Percentiles rank a stretch among this genome's conserved stretches.
Conservation (phyloP, 2,113 vertebrate species). For the Lamprologus ornatipinnis region DNA sequence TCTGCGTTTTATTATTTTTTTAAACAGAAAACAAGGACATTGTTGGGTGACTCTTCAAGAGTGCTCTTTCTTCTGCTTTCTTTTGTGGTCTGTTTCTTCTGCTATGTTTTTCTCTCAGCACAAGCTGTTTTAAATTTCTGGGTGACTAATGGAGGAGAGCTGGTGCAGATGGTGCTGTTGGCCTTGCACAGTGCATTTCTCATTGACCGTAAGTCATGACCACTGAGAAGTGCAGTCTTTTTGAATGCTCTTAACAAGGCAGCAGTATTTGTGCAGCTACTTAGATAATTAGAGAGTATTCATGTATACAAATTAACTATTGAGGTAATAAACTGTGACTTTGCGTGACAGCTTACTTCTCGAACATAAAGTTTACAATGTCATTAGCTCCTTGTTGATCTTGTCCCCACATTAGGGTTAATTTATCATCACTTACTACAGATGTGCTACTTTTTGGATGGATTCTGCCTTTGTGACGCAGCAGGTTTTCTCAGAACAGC, state of each 20-base stretch:
- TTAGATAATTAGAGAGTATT: background rate
- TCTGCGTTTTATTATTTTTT: accelerated
- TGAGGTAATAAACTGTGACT: background rate
- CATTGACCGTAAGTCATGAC: background rate
- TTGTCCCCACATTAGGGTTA: background rate
- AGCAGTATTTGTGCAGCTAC: background rate
- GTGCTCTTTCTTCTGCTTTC: background rate
- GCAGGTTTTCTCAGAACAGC: background rate
- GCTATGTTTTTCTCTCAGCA: background rate
- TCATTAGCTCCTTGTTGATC: background rate
- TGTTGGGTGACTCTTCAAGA: background rate
- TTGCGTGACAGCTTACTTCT: background rate
- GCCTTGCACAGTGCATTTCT: background rate
- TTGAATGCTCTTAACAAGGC: background rate
- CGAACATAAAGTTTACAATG: background rate
- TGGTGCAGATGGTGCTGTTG: background rate
- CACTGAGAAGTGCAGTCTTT: background rate
- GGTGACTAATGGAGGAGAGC: background rate
- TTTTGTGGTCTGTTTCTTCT: background rate
- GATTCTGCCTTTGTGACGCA: background rate
- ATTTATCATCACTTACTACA: background rate
- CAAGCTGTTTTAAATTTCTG: background rate
- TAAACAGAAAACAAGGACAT: background rate
- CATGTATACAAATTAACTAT: background rate
- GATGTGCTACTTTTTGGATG: background rate